Evolutionary conservation across 2,888 invertebrate genomes (phyloP).

Genomic region (Drosophila macrospina): DNA sequence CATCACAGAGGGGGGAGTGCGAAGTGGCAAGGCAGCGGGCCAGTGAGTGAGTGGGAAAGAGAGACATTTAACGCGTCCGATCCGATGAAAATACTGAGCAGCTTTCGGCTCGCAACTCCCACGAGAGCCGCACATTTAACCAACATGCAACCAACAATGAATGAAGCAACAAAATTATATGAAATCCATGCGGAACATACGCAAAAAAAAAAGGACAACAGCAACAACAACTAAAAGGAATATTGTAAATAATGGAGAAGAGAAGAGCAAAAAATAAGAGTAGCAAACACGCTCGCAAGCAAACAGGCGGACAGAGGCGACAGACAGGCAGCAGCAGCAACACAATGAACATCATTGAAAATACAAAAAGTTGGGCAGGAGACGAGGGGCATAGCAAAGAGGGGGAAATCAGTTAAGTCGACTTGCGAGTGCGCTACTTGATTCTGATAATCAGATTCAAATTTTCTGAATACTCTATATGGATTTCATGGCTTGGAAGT

Average conservation of each 20-base stretch:
- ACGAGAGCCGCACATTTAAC: conserved; percentile 51
- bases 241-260: conserved; percentile 27
- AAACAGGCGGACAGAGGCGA: conserved; percentile 64
- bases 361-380: conserved; percentile 14
- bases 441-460: too few relatives aligned
- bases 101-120: conserved; percentile 33
- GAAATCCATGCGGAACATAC: conserved; percentile 56
- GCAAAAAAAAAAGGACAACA: conserved; percentile 26
- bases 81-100: conserved; percentile 44
- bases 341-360: conserved; percentile 49
- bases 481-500: too few relatives aligned
- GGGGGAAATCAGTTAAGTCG: background rate
- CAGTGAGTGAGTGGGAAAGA: conserved; percentile 13
- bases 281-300: conserved; percentile 59
- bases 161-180: conserved; percentile 81
- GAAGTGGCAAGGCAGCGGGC: too few relatives aligned
- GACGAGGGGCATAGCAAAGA: background rate
- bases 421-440: conserved; percentile 16
- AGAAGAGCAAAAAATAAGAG: conserved; percentile 51
- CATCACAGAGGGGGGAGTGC: background rate
- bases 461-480: too few relatives aligned
- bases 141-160: conserved; percentile 77
- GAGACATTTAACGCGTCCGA: conserved; percentile 42
- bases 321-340: conserved; percentile 49
- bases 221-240: conserved; percentile 21